Evolutionary conservation across 2,797 vertebrate genomes (phyloP).

Genomic region (Sebastes steindachneri): DNA sequence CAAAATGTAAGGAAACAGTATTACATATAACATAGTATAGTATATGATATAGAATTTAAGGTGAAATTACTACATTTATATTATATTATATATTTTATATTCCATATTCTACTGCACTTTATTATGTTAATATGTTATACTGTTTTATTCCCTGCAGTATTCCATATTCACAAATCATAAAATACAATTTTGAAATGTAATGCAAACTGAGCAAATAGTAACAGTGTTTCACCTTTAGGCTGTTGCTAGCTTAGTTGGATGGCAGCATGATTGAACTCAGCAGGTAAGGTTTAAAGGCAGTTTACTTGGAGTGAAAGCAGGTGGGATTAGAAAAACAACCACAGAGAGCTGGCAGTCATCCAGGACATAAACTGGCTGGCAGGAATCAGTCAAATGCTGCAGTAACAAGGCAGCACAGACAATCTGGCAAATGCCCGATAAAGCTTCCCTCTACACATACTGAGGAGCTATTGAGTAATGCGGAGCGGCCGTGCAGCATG

Average conservation of each 20-base stretch:
- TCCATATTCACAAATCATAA: not conserved
- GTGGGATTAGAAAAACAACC: conserved; percentile 6
- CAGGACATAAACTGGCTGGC: not conserved
- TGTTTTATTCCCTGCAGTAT: not conserved
- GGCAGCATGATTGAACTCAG: not conserved
- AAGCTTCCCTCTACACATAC: not conserved
- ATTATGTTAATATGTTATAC: not conserved
- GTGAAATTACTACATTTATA: not conserved
- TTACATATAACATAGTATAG: not conserved
- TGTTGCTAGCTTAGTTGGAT: not conserved
- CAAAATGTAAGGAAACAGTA: not conserved
- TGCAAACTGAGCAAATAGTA: not conserved
- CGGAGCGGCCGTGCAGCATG: conserved; percentile 22
- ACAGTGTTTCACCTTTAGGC: not conserved
- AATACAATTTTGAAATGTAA: not conserved
- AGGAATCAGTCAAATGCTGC: not conserved
- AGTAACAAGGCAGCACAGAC: not conserved
- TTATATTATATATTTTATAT: not conserved
- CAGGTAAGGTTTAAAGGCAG: not conserved
- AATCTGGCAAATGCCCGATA: not conserved
- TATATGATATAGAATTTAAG: not conserved
- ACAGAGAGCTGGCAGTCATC: not conserved
- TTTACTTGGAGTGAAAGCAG: not conserved
- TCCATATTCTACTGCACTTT: not conserved
- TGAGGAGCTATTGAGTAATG: not conserved